Base-by-base conservation (phyloP, 2,888 invertebrate species). In the Drosophila neonasuta region DNA sequence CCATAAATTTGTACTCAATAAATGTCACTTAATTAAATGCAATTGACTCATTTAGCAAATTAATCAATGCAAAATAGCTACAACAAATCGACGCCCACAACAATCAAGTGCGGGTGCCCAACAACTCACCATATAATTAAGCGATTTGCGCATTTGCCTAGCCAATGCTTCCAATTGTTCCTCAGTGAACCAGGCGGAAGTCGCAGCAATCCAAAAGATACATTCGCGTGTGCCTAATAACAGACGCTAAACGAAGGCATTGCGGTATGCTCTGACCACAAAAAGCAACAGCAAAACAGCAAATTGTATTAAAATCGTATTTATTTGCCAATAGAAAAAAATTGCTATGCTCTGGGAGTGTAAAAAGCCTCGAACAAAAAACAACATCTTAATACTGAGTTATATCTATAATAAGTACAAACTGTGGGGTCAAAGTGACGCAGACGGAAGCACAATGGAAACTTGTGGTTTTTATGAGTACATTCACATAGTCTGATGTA, bases 61-160 rank as follows among this genome's bases (percentile, higher is more conserved):
- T 83, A 86, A 86, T 74, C 63, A 63, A 66, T 64, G 71, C 68
- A 63, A 74, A 55, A 50, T 41, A 6, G 10, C 36, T 36, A 48
- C 29, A 44, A 44, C 17, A 48, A 24, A 44, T 24, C 24, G 4
- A 72, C 65, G 57, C 73, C 50, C 60, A 71, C 52, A 44, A 44
- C 20, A 11, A 29, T 5, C 64, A 54, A 72, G 67, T 72, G 84
- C 78, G 84, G 83, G 80, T 82, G 82, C 67, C 61, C 55, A 57
- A 45, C 41, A 20, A 30, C 8, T 60, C 51, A 30, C 46, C 44
- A 52, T 62, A 71, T 56, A 83, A 80, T 80, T 83, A 83, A 63
- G 20, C 68, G 80, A 83, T 78, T 70, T 83, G 83, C 80, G 74
- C 83, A 82, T 85, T 85, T 71, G 70, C 54, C 54, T 64, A 67